Evolutionary conservation across 2,113 vertebrate genomes (phyloP), one percentile per base, ranked within the genome.

Genomic region (Corydoras maculifer): DNA sequence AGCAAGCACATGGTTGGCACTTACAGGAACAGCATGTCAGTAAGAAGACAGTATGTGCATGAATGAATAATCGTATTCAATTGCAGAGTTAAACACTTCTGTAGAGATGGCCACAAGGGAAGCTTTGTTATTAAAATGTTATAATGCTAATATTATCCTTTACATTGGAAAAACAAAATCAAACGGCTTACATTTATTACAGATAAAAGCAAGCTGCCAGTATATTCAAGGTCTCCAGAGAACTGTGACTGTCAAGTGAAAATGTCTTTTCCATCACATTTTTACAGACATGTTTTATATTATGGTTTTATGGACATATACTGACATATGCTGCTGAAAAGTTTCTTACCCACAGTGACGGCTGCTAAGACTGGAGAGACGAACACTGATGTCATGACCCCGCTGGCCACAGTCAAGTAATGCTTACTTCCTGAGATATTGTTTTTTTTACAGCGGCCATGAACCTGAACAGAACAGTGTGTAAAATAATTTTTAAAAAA

Each of bases 341-440:
- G 18, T 25, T 25, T 77, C 90, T 87, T 87, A 92, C 91, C 92
- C 18, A 94, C 91, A 6, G 88, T 90, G 77, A 93, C 85, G 35
- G 91, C 93, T 70, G 91, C 93, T 83, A 94, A 88, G 71, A 93
- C 88, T 0, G 93, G 92, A 49, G 93, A 93, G 74, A 94, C 91
- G 72, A 94, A 89, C 72, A 93, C 88, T 31, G 92, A 92, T 81
- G 93, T 91, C 81, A 93, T 90, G 69, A 93, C 86, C 0, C 92
- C 92, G 68, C 91, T 92, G 61, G 88, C 90, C 80, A 94, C 91
- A 58, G 91, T 92, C 79, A 94, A 87, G 83, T 92, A 92, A 84
- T 92, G 91, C 83, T 93, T 93, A 86, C 91, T 93, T 85, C 90
- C 87, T 51, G 91, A 93, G 73, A 91, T 90, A 82, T 87, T 93